Percentiles rank a stretch among this genome's conserved stretches.
These are phyloP conservation scores for Hemibagrus wyckioides DNA, from an alignment of 2,113 vertebrate species.

Conservation along the genomic window DNA sequence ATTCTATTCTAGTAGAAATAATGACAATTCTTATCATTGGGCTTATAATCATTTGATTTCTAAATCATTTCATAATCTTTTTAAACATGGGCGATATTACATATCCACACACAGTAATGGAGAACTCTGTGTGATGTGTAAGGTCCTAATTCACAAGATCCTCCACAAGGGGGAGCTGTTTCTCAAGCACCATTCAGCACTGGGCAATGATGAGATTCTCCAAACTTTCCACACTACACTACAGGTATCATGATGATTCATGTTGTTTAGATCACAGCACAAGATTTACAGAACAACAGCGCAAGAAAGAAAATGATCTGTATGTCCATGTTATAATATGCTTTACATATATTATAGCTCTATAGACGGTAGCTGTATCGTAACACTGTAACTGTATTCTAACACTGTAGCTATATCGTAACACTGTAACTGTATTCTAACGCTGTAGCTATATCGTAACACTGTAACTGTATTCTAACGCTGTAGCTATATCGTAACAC, in stretches of 20 bases:
- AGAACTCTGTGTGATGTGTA: neutral
- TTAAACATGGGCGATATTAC: neutral
- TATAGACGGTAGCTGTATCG: no score
- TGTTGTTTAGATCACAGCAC: neutral
- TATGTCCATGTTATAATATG: no score
- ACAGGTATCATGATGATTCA: neutral
- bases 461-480: no score
- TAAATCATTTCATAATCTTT: neutral
- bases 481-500: no score
- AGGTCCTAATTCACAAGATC: no score
- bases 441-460: no score
- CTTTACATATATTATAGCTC: neutral
- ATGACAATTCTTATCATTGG: neutral
- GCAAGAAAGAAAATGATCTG: neutral
- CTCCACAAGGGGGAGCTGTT: constrained; percentile 18
- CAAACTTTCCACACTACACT: neutral
- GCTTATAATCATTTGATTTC: neutral
- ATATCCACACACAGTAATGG: no score
- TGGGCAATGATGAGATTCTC: neutral
- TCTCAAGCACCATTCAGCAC: neutral
- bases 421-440: no score
- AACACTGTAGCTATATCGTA: no score
- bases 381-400: no score
- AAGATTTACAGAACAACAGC: neutral
- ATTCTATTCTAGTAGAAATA: neutral